A percentile compares a stretch with the other conserved stretches of the same genome.
Conservation (phyloP, 1,140 invertebrate species). For the Apis dorsata region DNA sequence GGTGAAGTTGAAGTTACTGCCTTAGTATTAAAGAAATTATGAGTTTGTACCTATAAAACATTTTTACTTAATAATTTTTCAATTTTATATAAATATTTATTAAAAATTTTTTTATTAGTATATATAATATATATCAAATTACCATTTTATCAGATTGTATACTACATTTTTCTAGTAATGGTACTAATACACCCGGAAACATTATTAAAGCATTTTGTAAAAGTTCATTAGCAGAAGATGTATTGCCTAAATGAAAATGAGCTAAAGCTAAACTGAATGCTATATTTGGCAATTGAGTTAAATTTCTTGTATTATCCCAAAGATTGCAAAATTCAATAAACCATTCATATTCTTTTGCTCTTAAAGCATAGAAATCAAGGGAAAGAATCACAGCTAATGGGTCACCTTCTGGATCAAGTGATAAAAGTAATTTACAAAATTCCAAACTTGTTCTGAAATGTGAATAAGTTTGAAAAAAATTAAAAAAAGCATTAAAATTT, state of each 20-base stretch:
- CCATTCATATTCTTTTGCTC: slow-evolving; percentile 91
- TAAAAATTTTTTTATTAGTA: neutral
- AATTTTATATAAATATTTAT: neutral
- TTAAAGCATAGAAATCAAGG: slow-evolving; percentile 93
- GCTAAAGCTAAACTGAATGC: slow-evolving; percentile 91
- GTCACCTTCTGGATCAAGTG: slow-evolving; percentile 91
- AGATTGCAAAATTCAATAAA: slow-evolving; percentile 86
- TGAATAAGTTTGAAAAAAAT: neutral
- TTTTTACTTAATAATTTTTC: neutral
- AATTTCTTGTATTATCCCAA: slow-evolving; percentile 85
- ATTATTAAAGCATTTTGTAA: slow-evolving; percentile 90
- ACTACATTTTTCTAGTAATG: slow-evolving; percentile 88
- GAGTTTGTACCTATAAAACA: slow-evolving; percentile 65
- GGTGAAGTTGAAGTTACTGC: slow-evolving; percentile 77
- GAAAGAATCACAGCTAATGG: slow-evolving; percentile 90
- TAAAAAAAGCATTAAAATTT: neutral
- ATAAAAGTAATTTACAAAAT: slow-evolving; percentile 87
- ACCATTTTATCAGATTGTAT: slow-evolving; percentile 86
- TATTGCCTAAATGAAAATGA: slow-evolving; percentile 81
- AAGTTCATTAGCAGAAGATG: slow-evolving; percentile 82
- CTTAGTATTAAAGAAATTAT: slow-evolving; percentile 72
- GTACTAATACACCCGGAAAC: slow-evolving; percentile 89
- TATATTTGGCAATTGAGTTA: slow-evolving; percentile 93
- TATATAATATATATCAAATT: slow-evolving; percentile 61
- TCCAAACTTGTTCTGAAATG: slow-evolving; percentile 87